A percentile compares a stretch with the other conserved stretches of the same genome.
Evolutionary conservation across 1,140 invertebrate species (phyloP).

Genomic region (Meloidogyne exigua): DNA sequence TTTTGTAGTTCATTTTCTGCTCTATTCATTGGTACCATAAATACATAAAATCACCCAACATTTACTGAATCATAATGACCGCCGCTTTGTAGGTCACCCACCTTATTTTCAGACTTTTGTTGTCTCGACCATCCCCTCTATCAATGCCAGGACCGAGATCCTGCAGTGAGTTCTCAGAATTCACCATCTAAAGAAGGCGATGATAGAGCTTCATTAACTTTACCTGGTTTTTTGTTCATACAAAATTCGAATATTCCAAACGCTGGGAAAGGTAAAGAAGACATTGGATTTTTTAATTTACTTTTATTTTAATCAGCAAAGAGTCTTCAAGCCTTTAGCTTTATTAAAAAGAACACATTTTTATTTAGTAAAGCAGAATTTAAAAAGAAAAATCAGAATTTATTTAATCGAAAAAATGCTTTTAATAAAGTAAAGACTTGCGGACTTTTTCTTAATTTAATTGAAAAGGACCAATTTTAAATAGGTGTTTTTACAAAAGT

Average conservation of each 20-base stretch:
- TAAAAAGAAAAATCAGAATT: too few relatives aligned
- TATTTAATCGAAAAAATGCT: too few relatives aligned
- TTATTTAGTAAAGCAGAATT: too few relatives aligned
- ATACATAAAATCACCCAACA: too few relatives aligned
- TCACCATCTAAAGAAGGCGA: conserved; percentile 14
- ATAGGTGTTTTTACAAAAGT: conserved; percentile 34
- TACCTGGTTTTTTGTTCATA: conserved; percentile 30
- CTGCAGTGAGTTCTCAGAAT: not conserved
- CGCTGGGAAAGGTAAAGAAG: conserved; percentile 32
- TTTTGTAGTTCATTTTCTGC: too few relatives aligned
- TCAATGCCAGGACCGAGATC: conserved; percentile 23
- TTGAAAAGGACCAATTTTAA: not conserved
- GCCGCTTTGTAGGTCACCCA: too few relatives aligned
- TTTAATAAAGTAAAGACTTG: not conserved
- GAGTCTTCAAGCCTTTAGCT: too few relatives aligned
- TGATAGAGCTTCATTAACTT: conserved; percentile 27
- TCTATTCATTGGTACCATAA: too few relatives aligned
- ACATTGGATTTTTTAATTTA: too few relatives aligned
- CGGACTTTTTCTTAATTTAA: not conserved
- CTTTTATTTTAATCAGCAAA: too few relatives aligned
- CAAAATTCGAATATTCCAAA: conserved; percentile 28
- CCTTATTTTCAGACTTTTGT: conserved; percentile 20
- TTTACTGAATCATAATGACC: too few relatives aligned
- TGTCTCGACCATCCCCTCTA: conserved; percentile 34
- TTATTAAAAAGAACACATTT: too few relatives aligned